These are phyloP conservation scores for Geodia barretti DNA, from an alignment of 37 sponge, comb jelly and placozoan species.

Conservation along the genomic window DNA sequence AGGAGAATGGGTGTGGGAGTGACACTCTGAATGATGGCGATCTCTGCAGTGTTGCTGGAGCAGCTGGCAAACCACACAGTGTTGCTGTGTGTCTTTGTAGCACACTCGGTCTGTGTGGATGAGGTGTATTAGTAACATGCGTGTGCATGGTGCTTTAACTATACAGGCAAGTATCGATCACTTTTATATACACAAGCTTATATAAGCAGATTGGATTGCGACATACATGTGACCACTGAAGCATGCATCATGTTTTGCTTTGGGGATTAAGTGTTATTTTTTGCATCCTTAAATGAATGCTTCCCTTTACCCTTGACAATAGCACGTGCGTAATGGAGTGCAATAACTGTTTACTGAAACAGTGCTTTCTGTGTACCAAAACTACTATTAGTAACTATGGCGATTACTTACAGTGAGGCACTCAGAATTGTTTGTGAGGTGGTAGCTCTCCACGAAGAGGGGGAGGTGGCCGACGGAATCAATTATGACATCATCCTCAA, in stretches of 20 bases:
- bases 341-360: no score
- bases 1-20: slow-evolving; percentile 47
- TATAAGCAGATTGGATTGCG: background rate
- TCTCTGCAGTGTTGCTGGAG: slow-evolving; percentile 2
- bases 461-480: slow-evolving; percentile 18
- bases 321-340: no score
- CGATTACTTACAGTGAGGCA: slow-evolving; percentile 12
- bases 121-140: no score
- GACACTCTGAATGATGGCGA: slow-evolving; percentile 57
- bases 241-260: background rate
- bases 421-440: slow-evolving; percentile 3
- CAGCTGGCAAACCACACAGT: slow-evolving; percentile 75
- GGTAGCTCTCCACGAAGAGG: slow-evolving; percentile 27
- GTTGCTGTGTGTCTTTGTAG: slow-evolving; percentile 50
- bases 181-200: no score
- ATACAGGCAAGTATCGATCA: background rate
- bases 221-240: background rate
- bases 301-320: background rate
- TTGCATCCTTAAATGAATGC: background rate
- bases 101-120: slow-evolving; percentile 65
- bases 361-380: no score
- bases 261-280: no score
- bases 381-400: no score
- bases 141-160: background rate
- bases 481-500: slow-evolving; percentile 27